Evolutionary conservation across 2,888 invertebrate genomes (phyloP).

Genomic region (Sialis lutaria): DNA sequence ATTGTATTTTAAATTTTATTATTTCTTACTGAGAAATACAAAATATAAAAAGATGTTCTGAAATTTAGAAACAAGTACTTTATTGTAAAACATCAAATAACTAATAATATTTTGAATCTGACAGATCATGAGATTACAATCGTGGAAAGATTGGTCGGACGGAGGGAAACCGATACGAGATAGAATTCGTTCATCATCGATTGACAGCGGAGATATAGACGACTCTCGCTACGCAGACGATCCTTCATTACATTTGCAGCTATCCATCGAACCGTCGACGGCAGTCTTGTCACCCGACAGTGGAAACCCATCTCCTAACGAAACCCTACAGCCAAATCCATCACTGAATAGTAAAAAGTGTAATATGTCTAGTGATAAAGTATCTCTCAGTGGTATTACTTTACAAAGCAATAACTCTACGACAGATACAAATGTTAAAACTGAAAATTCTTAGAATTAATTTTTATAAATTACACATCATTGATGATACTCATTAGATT

Average conservation of each 20-base stretch:
- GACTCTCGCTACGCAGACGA: slow-evolving; percentile 19
- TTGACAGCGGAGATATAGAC: slow-evolving; percentile 23
- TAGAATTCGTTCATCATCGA: slow-evolving; percentile 18
- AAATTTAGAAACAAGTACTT: slow-evolving; percentile 5
- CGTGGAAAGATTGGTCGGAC: slow-evolving; percentile 41
- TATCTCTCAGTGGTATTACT: too few relatives aligned
- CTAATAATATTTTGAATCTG: slow-evolving; percentile 5
- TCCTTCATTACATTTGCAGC: slow-evolving; percentile 21
- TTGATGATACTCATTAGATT: too few relatives aligned
- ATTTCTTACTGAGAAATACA: not conserved
- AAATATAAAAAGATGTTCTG: not conserved
- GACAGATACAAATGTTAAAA: too few relatives aligned
- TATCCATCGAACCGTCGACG: slow-evolving; percentile 10
- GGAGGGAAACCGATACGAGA: slow-evolving; percentile 15
- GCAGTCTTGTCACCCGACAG: slow-evolving; percentile 3
- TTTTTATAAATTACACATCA: too few relatives aligned
- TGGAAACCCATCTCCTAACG: slow-evolving; percentile 4
- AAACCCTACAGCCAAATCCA: too few relatives aligned
- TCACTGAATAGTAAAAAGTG: too few relatives aligned
- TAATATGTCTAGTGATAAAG: too few relatives aligned
- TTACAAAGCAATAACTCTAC: too few relatives aligned
- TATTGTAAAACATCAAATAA: not conserved
- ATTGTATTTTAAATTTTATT: not conserved
- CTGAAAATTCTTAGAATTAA: too few relatives aligned
- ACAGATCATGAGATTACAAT: slow-evolving; percentile 59